phyloP scores from a whole-genome alignment of 2,888 invertebrate genomes.

The Himalopsyche anomala region DNA sequence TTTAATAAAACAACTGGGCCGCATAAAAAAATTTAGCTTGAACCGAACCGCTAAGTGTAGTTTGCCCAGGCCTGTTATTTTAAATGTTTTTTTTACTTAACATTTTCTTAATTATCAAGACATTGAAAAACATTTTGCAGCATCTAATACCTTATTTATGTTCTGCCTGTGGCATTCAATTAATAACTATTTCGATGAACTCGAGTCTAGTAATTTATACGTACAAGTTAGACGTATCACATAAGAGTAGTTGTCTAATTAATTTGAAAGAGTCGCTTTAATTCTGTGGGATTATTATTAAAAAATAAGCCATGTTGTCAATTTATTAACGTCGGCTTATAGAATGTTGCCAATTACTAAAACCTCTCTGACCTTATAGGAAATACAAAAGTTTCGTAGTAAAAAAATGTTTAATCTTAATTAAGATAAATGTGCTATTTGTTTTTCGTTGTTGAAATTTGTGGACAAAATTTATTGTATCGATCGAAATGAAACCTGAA shows the following conservation, averaged over 20 bases:
- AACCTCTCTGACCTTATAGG: slow-evolving; percentile 20
- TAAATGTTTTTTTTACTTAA: too few relatives aligned
- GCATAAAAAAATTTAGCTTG: too few relatives aligned
- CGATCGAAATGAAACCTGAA: not conserved
- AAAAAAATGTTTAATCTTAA: not conserved
- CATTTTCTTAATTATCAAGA: too few relatives aligned
- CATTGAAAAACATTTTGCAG: too few relatives aligned
- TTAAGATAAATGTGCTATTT: slow-evolving; percentile 17
- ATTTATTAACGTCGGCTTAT: slow-evolving; percentile 15
- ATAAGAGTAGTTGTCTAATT: slow-evolving; percentile 5
- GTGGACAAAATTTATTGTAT: slow-evolving; percentile 28
- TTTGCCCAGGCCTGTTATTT: too few relatives aligned
- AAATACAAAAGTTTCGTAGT: slow-evolving; percentile 6
- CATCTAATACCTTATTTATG: not conserved
- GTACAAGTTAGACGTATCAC: not conserved
- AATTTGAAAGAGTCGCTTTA: not conserved
- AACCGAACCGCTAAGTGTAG: too few relatives aligned
- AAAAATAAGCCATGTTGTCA: slow-evolving; percentile 28
- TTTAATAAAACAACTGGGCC: too few relatives aligned
- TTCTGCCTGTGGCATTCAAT: not conserved
- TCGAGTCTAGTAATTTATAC: not conserved
- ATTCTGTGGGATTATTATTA: slow-evolving; percentile 34
- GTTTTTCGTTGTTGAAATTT: slow-evolving; percentile 12
- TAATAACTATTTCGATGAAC: not conserved
- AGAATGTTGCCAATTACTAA: slow-evolving; percentile 30